A percentile compares a stretch with the other conserved stretches of the same genome.
These are phyloP conservation scores for Drosophila sp. DNA, from an alignment of 1,140 invertebrate genomes.

Conservation along the genomic window DNA sequence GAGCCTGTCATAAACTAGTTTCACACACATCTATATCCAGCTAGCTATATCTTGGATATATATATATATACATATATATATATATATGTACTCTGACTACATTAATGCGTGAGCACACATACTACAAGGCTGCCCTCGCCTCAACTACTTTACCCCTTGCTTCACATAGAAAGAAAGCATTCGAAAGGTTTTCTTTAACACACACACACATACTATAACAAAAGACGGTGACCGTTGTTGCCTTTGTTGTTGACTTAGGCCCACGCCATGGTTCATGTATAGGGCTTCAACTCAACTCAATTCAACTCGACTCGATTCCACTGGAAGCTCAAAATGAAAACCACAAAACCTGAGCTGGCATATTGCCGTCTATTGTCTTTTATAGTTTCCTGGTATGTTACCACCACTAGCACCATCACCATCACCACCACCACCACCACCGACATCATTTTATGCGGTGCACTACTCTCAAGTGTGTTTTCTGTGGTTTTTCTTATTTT, in stretches of 20 bases:
- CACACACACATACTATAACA: conserved; percentile 47
- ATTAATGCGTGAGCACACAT: conserved; percentile 76
- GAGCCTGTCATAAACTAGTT: conserved; percentile 82
- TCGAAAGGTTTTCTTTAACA: conserved; percentile 54
- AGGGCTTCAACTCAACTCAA: conserved; percentile 59
- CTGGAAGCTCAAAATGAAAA: conserved; percentile 58
- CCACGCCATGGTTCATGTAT: conserved; percentile 58
- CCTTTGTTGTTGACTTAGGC: conserved; percentile 81
- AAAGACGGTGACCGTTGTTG: conserved; percentile 59
- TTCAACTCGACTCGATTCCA: conserved; percentile 20
- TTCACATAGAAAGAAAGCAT: conserved; percentile 46
- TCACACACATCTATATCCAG: conserved; percentile 65
- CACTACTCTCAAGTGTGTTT: conserved; percentile 68
- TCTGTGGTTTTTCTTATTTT: conserved; percentile 53
- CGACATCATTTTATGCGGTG: conserved; percentile 59
- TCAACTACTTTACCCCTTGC: conserved; percentile 17
- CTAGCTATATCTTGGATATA: too few relatives aligned
- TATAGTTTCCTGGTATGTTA: conserved; percentile 79
- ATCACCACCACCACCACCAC: conserved; percentile 22
- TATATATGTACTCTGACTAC: conserved; percentile 43
- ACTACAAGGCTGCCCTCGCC: conserved; percentile 45
- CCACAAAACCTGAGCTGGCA: conserved; percentile 81
- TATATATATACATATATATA: conserved; percentile 21
- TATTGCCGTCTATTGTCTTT: conserved; percentile 81
- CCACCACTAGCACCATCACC: conserved; percentile 23